phyloP scores from a whole-genome alignment of 2,113 vertebrate species.

The Apus apus region DNA sequence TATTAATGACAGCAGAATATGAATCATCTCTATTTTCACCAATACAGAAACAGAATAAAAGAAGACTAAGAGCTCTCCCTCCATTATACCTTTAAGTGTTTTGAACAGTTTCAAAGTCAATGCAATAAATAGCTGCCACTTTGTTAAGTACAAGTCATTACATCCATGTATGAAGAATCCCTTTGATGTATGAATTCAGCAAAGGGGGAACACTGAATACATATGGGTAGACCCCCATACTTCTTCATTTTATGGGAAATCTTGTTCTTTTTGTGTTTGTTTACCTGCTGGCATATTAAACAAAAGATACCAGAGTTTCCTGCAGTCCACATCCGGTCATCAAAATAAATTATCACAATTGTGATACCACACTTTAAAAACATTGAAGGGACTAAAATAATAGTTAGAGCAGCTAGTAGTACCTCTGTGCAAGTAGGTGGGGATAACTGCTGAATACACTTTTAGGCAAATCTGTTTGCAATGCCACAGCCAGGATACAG shows the following conservation, averaged over 20 bases:
- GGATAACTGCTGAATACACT: not conserved
- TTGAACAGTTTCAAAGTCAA: not conserved
- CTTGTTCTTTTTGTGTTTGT: not conserved
- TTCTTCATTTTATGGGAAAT: not conserved
- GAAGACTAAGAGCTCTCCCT: not conserved
- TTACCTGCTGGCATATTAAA: not conserved
- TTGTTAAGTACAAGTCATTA: not conserved
- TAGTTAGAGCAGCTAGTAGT: not conserved
- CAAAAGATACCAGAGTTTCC: not conserved
- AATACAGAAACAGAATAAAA: not conserved
- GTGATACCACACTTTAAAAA: not conserved
- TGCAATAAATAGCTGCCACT: not conserved
- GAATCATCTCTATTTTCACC: not conserved
- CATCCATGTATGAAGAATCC: not conserved
- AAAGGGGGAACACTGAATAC: not conserved
- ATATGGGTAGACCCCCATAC: fast-evolving
- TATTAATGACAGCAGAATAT: not conserved
- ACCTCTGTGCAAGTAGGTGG: not conserved
- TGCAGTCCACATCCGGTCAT: not conserved
- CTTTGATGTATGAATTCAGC: not conserved
- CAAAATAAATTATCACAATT: not conserved
- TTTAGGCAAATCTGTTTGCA: not conserved
- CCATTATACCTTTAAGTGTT: not conserved
- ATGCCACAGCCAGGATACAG: not conserved
- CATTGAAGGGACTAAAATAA: not conserved